Conservation (phyloP, 2,113 vertebrate species). For the Benitochromis conjunctus region DNA sequence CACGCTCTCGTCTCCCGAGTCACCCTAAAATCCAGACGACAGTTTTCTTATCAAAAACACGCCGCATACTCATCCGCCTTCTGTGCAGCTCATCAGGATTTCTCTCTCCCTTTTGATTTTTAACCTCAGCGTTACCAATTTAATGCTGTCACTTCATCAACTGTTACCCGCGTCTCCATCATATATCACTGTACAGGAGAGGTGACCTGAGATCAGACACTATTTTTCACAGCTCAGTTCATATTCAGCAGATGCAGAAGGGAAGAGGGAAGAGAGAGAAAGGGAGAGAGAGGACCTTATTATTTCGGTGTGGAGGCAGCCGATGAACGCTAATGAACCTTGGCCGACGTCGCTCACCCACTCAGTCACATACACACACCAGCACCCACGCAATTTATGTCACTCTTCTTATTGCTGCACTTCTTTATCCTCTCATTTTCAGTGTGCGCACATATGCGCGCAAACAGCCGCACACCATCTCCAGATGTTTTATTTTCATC, state of each 20-base stretch:
- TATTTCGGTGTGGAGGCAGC: slow-evolving; percentile 74
- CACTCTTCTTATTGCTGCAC: slow-evolving; percentile 30
- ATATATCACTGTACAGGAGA: slow-evolving; percentile 40
- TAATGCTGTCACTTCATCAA: slow-evolving; percentile 53
- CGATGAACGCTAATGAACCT: slow-evolving; percentile 77
- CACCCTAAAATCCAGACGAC: not conserved
- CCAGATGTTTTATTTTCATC: slow-evolving; percentile 67
- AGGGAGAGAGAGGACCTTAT: slow-evolving; percentile 50
- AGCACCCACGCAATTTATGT: slow-evolving; percentile 45
- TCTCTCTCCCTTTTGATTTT: not conserved
- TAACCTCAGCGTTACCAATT: slow-evolving; percentile 27
- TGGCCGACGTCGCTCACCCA: slow-evolving; percentile 60
- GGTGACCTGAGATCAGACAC: slow-evolving; percentile 47
- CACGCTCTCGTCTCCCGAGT: not conserved
- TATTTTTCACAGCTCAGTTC: slow-evolving; percentile 38
- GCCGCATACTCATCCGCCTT: not conserved
- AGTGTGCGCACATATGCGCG: not conserved
- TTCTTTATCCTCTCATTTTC: slow-evolving; percentile 10
- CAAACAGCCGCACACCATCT: slow-evolving; percentile 6
- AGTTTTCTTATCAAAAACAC: slow-evolving; percentile 1
- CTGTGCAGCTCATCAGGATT: slow-evolving; percentile 17
- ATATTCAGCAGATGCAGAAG: slow-evolving; percentile 25
- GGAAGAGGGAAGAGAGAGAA: not conserved
- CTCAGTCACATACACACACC: slow-evolving; percentile 49
- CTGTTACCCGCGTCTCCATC: slow-evolving; percentile 43